Evolutionary conservation across 2,113 vertebrate species (phyloP).

Genomic region (Ammospiza nelsoni): DNA sequence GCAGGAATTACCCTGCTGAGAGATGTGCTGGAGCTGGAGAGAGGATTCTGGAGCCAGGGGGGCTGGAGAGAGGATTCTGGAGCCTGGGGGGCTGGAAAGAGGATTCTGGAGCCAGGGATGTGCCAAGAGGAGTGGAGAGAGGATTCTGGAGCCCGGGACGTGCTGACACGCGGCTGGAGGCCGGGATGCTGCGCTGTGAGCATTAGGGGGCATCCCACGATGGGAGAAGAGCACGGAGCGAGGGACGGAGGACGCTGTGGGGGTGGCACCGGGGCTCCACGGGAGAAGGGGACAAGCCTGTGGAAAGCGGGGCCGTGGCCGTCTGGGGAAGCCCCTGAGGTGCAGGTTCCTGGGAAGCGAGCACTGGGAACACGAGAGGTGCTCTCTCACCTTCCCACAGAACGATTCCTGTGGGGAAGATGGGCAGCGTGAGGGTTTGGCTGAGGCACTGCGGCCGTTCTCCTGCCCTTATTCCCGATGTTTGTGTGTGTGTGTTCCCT

Average conservation of each 20-base stretch:
- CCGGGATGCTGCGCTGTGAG: background rate
- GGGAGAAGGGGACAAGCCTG: background rate
- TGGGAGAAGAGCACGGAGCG: background rate
- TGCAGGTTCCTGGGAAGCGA: background rate
- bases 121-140: no score
- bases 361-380: rapidly evolving
- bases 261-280: rapidly evolving
- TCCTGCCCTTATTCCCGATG: rapidly evolving
- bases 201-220: slow-evolving; percentile 45
- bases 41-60: background rate
- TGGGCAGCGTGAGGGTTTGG: background rate
- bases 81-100: no score
- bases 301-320: background rate
- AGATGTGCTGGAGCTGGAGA: background rate
- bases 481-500: rapidly evolving
- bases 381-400: rapidly evolving
- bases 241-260: background rate
- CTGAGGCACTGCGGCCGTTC: background rate
- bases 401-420: rapidly evolving
- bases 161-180: background rate
- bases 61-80: background rate
- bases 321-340: rapidly evolving
- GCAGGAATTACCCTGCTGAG: rapidly evolving
- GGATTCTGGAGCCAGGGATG: background rate
- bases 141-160: background rate